Base-by-base conservation (phyloP, 2,888 invertebrate genomes). In the Drosophila rellima region DNA sequence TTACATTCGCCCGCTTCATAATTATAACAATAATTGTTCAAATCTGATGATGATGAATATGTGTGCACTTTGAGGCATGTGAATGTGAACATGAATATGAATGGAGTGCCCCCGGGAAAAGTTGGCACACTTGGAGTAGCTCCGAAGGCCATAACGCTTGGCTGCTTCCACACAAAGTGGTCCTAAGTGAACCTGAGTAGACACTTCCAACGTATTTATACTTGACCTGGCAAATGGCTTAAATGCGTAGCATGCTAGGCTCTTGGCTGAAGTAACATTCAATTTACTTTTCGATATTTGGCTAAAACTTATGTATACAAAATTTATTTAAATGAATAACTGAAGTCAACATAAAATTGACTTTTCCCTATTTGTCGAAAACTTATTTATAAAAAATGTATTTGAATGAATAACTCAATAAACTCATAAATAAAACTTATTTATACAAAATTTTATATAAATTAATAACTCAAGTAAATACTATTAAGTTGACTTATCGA, bases 21-120 rank as follows among this genome's bases (percentile, higher is more conserved):
- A 82, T 82, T 82, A 63, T 35, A 72, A 47, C 66, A 78, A 85
- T 82, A 80, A 80, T 82, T 82, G 79, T 61, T 59, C 44, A 68
- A 80, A 73, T 74, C 63, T 63, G 51, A 72, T 75, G 26, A 26
- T 26, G 26, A 26, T 26, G 26, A 75, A 61, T 70, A 67, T 55
- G 44, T 71, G 42, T 31, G 54, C 50, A 66, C 52, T 64, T 37
- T 63, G 52, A 18, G 7, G 29, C 44, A 44, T 20, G 35, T 63
- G 69, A 57, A 45, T 47, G 31, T 61, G 23, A 23, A 23, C 1
- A 26, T 31, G 11, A 11, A 15, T 15, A 20, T 23, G 23, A 23
- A 23, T 23, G 33, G 63, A 47, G 52, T 10, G 47, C 18, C 68
- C 68, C 52, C 45, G 45, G 65, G 67, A 57, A 50, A 26, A 20